These are phyloP conservation scores for Meiosimyza platycephala DNA, from an alignment of 2,888 invertebrate species.

Conservation along the genomic window DNA sequence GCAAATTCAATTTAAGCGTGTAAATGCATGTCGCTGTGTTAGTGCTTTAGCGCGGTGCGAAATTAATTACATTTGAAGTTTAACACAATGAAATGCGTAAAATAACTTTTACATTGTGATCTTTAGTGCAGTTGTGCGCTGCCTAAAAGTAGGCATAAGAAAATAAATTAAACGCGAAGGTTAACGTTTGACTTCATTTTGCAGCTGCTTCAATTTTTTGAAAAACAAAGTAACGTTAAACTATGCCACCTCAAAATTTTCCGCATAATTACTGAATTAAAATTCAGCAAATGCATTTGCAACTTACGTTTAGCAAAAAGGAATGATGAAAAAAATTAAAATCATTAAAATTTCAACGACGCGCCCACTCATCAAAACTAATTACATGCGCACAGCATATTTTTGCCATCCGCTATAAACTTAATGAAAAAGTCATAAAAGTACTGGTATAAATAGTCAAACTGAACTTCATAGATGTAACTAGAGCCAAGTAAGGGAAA, in stretches of 20 bases:
- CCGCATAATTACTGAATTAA: not conserved
- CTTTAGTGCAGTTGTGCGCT: too few relatives aligned
- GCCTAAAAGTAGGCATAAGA: too few relatives aligned
- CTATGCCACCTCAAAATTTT: too few relatives aligned
- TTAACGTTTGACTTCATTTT: too few relatives aligned
- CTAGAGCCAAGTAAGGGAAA: too few relatives aligned
- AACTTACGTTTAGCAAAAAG: not conserved
- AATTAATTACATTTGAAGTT: conserved; percentile 13
- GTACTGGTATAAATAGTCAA: not conserved
- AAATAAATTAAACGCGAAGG: too few relatives aligned
- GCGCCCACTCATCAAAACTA: conserved; percentile 17
- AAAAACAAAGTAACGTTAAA: too few relatives aligned
- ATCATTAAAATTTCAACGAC: not conserved
- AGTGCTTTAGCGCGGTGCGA: not conserved
- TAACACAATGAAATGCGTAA: not conserved
- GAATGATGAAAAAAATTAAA: not conserved
- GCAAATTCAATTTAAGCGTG: too few relatives aligned
- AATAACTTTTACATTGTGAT: too few relatives aligned
- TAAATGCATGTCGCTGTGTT: too few relatives aligned
- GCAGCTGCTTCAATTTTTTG: too few relatives aligned
- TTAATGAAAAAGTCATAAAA: conserved; percentile 1
- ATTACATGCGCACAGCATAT: conserved; percentile 31
- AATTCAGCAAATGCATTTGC: not conserved
- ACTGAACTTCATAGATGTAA: not conserved
- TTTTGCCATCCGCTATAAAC: conserved; percentile 21